These are phyloP conservation scores for Ichneumon xanthorius DNA, from an alignment of 2,888 invertebrate species.

Conservation along the genomic window DNA sequence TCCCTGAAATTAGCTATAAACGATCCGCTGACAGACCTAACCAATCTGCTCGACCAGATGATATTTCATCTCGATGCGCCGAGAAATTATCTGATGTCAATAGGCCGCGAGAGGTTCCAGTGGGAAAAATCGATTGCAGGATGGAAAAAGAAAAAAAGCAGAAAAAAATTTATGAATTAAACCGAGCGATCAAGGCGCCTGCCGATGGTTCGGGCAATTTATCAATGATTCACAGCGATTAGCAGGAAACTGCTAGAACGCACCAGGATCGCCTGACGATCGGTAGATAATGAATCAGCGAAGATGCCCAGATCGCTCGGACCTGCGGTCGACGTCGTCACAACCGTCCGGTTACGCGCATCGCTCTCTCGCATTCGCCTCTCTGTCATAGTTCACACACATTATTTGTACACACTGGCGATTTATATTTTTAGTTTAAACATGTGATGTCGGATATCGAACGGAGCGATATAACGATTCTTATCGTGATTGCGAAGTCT, in stretches of 20 bases:
- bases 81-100: constrained; percentile 44
- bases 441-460: constrained; percentile 19
- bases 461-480: not conserved
- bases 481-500: too few species aligned
- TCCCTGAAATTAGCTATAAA: constrained; percentile 63
- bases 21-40: constrained; percentile 59
- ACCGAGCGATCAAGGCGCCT: not conserved
- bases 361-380: constrained; percentile 19
- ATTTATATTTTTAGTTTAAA: constrained; percentile 19
- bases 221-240: not conserved
- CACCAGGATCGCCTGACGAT: not conserved
- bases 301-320: not conserved
- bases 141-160: not conserved
- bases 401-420: constrained; percentile 22
- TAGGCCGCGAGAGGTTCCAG: not conserved
- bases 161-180: not conserved
- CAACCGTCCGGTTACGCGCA: constrained; percentile 44
- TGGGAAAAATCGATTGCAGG: not conserved
- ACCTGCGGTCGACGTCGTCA: constrained; percentile 1
- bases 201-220: not conserved
- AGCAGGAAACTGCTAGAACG: not conserved
- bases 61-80: constrained; percentile 28
- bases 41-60: constrained; percentile 37
- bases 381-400: constrained; percentile 52
- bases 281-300: not conserved